These are phyloP conservation scores for Etheostoma cragini DNA, from an alignment of 2,113 vertebrate genomes.

Conservation along the genomic window DNA sequence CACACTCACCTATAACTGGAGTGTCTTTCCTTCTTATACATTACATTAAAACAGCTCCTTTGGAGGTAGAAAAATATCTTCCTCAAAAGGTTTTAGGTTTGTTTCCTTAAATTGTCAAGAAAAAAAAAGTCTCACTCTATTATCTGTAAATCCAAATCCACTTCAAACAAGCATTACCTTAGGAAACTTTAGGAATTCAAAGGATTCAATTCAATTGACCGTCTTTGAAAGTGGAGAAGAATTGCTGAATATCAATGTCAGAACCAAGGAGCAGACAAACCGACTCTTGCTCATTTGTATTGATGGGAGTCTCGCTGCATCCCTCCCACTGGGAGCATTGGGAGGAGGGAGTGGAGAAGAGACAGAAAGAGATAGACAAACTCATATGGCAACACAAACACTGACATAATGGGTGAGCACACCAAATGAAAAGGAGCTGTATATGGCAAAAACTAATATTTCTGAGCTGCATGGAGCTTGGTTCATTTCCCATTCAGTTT, in stretches of 20 bases:
- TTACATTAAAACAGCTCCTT: constrained; percentile 39
- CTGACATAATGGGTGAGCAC: constrained; percentile 22
- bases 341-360: constrained; percentile 2
- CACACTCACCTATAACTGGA: constrained; percentile 42
- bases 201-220: constrained; percentile 46
- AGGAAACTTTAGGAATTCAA: constrained; percentile 35
- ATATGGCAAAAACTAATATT: constrained; percentile 45
- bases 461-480: constrained; percentile 44
- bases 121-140: constrained; percentile 26
- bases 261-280: constrained; percentile 34
- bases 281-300: constrained; percentile 55
- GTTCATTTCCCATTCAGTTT: constrained; percentile 76
- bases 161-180: constrained; percentile 39
- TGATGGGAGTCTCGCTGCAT: constrained; percentile 53
- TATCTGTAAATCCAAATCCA: constrained; percentile 54
- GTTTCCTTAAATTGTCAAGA: constrained; percentile 41
- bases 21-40: constrained; percentile 50
- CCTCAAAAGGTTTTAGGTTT: constrained; percentile 32
- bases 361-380: constrained; percentile 17
- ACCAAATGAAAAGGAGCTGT: constrained; percentile 42
- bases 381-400: constrained; percentile 37
- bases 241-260: constrained; percentile 49
- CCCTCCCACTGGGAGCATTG: constrained; percentile 32
- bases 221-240: constrained; percentile 49
- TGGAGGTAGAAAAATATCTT: constrained; percentile 26